A percentile compares a stretch with the other conserved stretches of the same genome.
These are phyloP conservation scores for Erythrocebus patas DNA, from an alignment of 2,113 vertebrate species.

Conservation along the genomic window DNA sequence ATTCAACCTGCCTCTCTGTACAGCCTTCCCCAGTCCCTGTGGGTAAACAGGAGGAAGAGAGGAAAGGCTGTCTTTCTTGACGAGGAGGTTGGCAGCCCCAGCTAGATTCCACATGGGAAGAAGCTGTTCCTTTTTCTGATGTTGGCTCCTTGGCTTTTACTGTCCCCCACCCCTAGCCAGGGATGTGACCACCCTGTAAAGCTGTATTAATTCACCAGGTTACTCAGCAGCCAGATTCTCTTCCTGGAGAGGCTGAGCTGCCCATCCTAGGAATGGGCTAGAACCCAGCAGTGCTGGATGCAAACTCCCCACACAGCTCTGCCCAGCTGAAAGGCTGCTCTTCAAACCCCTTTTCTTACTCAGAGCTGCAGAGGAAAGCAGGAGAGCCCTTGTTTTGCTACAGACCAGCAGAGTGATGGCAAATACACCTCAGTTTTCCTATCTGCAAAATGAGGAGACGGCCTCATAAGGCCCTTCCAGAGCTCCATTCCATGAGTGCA, in stretches of 20 bases:
- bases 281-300: background rate
- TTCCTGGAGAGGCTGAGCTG: background rate
- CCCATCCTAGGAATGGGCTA: background rate
- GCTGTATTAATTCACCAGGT: background rate
- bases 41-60: background rate
- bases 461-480: background rate
- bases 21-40: background rate
- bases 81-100: background rate
- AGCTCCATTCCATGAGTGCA: background rate
- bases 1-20: background rate
- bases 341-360: background rate
- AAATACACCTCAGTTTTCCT: background rate
- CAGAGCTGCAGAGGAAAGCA: background rate
- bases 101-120: background rate
- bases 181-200: background rate
- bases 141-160: background rate
- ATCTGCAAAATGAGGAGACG: background rate
- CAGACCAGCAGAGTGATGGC: background rate
- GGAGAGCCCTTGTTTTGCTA: background rate
- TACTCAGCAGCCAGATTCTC: background rate
- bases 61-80: background rate
- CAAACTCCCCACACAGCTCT: background rate
- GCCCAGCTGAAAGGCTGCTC: background rate
- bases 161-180: background rate
- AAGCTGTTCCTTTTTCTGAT: background rate